These are phyloP conservation scores for Rutilus rutilus DNA, from an alignment of 2,113 vertebrate species.

Conservation along the genomic window DNA sequence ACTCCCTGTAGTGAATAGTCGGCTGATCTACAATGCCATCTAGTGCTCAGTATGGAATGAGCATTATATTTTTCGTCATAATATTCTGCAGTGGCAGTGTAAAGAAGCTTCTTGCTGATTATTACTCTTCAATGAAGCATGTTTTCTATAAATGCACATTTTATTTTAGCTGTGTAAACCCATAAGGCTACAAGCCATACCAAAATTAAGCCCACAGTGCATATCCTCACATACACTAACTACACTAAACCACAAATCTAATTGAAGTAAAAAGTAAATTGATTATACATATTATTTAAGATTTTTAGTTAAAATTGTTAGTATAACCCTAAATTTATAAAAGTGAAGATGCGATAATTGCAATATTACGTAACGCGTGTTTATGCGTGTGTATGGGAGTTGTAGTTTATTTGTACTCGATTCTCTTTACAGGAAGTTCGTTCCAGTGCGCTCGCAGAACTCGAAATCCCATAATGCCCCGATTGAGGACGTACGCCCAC, in stretches of 20 bases:
- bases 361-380: constrained; percentile 25
- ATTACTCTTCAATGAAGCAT: neutral
- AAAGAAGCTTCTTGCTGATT: neutral
- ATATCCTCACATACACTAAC: neutral
- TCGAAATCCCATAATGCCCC: constrained; percentile 65
- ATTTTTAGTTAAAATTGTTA: neutral
- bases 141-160: neutral
- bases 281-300: neutral
- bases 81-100: neutral
- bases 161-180: neutral
- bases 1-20: neutral
- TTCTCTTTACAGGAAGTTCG: neutral
- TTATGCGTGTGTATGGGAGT: constrained; percentile 50
- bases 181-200: too few species aligned
- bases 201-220: neutral
- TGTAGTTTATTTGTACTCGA: constrained; percentile 63
- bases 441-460: constrained; percentile 26
- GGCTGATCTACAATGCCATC: neutral
- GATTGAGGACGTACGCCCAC: constrained; percentile 64
- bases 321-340: neutral
- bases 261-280: neutral
- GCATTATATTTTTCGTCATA: neutral
- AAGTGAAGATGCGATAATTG: neutral
- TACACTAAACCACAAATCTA: neutral
- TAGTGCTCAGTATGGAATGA: neutral